Conservation (phyloP, 2,888 invertebrate genomes). For the Melipona beecheii region DNA sequence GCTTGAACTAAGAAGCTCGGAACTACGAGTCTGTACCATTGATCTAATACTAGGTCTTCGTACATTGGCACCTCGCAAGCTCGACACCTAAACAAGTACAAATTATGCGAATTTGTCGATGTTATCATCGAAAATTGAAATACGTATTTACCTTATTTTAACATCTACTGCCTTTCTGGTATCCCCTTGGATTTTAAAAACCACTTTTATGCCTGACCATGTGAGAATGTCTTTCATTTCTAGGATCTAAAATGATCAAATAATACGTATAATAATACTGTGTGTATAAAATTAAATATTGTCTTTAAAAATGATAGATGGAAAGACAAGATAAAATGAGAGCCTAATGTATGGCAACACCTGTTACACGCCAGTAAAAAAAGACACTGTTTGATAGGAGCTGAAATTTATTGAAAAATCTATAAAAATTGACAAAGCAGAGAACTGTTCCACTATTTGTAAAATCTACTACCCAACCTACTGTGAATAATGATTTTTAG, state of each 20-base stretch:
- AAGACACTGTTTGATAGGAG: background rate
- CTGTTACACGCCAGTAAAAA: background rate
- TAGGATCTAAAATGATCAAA: slow-evolving; percentile 61
- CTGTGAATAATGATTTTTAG: too few relatives aligned
- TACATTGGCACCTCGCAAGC: slow-evolving; percentile 88
- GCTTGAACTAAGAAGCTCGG: slow-evolving; percentile 85
- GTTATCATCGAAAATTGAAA: background rate
- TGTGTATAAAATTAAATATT: background rate
- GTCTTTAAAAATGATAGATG: too few relatives aligned
- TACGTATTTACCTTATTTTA: slow-evolving; percentile 72
- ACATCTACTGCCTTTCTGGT: slow-evolving; percentile 63
- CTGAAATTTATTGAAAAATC: background rate
- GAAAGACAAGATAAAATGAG: too few relatives aligned
- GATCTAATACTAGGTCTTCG: slow-evolving; percentile 85
- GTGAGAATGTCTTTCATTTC: slow-evolving; percentile 62
- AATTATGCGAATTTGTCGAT: background rate
- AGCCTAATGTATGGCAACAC: slow-evolving; percentile 18
- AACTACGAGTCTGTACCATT: slow-evolving; percentile 87
- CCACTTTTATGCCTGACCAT: slow-evolving; percentile 78
- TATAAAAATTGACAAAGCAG: too few relatives aligned
- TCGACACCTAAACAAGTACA: slow-evolving; percentile 84
- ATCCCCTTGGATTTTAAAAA: slow-evolving; percentile 65
- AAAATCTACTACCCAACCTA: too few relatives aligned
- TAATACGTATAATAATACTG: background rate
- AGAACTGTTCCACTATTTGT: too few relatives aligned